Conservation (phyloP, 2,113 vertebrate genomes). For the Pao palembangensis region DNA sequence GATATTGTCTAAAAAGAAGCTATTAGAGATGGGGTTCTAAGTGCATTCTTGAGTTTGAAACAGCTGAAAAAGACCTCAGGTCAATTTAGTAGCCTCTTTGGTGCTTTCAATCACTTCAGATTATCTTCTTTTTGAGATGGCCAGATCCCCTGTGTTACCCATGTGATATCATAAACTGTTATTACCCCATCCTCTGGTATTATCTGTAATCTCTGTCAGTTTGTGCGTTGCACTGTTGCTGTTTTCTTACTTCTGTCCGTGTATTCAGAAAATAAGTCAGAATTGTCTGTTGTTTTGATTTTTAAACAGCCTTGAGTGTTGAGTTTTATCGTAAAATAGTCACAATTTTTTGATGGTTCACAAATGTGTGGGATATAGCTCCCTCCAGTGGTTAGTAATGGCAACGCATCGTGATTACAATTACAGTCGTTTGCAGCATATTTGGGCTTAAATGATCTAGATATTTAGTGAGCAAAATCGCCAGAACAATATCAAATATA, state of each 20-base stretch:
- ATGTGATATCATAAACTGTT: no score
- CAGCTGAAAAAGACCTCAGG: not conserved
- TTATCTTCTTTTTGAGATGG: not conserved
- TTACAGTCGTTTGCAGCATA: no score
- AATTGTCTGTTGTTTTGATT: no score
- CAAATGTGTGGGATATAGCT: constrained; percentile 27
- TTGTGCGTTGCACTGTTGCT: no score
- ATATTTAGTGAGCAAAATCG: no score
- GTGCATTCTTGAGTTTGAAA: not conserved
- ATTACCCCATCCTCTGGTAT: no score
- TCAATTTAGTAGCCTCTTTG: not conserved
- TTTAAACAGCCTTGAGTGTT: not conserved
- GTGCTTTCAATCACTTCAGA: not conserved
- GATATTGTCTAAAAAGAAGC: not conserved
- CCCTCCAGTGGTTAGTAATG: constrained; percentile 51
- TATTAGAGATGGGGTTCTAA: not conserved
- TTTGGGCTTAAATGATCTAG: no score
- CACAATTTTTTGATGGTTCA: not conserved
- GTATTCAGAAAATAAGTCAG: no score
- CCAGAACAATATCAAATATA: no score
- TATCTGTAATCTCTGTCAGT: no score
- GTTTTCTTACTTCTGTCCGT: no score
- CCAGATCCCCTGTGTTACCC: not conserved
- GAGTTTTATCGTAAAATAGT: not conserved
- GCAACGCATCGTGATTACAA: not conserved